Base-by-base conservation (phyloP, 1,140 invertebrate genomes). In the Coenobita brevimanus region DNA sequence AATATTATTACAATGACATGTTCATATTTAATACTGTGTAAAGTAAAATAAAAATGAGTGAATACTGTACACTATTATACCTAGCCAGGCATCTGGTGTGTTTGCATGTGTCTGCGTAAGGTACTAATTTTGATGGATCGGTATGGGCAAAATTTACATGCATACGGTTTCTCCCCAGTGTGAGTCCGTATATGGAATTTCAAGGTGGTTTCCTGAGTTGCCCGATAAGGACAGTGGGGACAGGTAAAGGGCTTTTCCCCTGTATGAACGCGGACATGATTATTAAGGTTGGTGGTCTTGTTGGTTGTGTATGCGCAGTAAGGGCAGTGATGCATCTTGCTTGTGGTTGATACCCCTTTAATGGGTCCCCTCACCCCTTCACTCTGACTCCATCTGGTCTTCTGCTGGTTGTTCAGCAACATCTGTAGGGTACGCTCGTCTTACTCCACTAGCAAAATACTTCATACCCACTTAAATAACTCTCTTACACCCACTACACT, bases 231-330 rank as follows among this genome's bases (percentile, higher is more conserved):
- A 64, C 89, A 89, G 41, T 89, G 69, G 2, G 89, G 89, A 54
- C 89, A 89, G 36, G 67, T 79, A 69, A 75, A 89, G 24, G 84
- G 89, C 43, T 80, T 87, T 67, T 90, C 89, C 13, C 85, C 84
- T 4, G 89, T 90, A 50, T 90, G 89, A 41, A 82, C 82, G 24
- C 89, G 79, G 57, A 90, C 73, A 54, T 90, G 89, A 71, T 85
- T 85, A 64, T 75, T 62, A 76, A 85, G 82, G 71, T 76, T 85
- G 27, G 82, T 85, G 54, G 82, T 85, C 82, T 85, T 85, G 82
- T 75, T 85, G 82, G 82, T 76, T 75, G 43, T 75, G 73, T 85
- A 85, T 27, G 69, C 43, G 62, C 82, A 85, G 82, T 76, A 85
- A 43, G 82, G 82, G 57, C 82, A 85, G 21, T 78, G 71, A 54